phyloP scores from a whole-genome alignment of 2,113 vertebrate species.

The Aplodontia rufa region DNA sequence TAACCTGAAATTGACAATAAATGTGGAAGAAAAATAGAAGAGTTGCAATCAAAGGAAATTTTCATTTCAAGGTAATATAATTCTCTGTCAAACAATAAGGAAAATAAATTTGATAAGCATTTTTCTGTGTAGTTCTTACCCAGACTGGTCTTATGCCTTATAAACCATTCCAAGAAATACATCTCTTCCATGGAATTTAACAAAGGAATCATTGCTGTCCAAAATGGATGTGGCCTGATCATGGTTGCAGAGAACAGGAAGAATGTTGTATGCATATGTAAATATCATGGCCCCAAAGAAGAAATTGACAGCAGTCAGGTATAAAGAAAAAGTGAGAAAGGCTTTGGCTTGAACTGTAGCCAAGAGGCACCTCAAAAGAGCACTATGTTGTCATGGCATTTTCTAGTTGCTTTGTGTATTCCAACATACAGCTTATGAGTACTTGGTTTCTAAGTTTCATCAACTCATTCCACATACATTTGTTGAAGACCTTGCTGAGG shows the following conservation, averaged over 20 bases:
- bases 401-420: slow-evolving; percentile 23
- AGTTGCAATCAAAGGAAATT: neutral
- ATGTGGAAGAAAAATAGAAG: neutral
- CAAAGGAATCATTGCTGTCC: neutral
- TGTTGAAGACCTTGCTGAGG: neutral
- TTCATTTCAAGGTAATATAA: neutral
- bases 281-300: neutral
- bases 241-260: neutral
- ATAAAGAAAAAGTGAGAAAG: neutral
- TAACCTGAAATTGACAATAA: slow-evolving; percentile 2
- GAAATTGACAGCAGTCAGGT: neutral
- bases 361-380: neutral
- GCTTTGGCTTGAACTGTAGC: neutral
- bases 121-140: neutral
- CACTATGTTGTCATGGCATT: neutral
- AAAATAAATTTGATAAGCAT: neutral
- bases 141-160: neutral
- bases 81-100: neutral
- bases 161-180: neutral
- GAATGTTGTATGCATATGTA: neutral
- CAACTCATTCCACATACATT: neutral
- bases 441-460: neutral
- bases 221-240: neutral
- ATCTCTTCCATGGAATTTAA: neutral
- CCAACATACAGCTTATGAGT: neutral